Conservation (phyloP, 1,140 invertebrate genomes). For the Trichomalopsis sarcophagae region DNA sequence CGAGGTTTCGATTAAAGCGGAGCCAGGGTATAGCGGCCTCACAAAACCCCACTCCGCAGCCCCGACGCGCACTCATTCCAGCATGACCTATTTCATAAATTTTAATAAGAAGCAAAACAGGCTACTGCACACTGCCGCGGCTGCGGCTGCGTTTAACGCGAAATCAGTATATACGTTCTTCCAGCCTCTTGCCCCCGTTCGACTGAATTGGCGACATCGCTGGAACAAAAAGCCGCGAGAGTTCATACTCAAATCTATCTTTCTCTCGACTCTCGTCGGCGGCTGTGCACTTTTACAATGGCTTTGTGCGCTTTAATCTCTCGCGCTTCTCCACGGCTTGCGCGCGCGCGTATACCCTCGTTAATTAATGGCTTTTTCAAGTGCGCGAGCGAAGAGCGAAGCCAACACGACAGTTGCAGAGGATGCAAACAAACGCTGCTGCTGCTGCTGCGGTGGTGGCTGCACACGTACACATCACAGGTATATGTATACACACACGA, state of each 20-base stretch:
- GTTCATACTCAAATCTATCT: slow-evolving; percentile 40
- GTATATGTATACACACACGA: neutral
- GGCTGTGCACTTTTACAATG: slow-evolving; percentile 8
- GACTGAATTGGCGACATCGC: neutral
- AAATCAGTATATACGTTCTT: neutral
- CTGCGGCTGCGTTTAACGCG: neutral
- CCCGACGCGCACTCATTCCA: neutral
- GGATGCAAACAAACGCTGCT: slow-evolving; percentile 32
- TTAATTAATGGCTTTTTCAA: slow-evolving; percentile 46
- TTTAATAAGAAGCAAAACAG: neutral
- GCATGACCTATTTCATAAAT: neutral
- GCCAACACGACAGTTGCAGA: slow-evolving; percentile 21
- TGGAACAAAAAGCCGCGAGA: slow-evolving; percentile 12
- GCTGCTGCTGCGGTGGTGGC: neutral
- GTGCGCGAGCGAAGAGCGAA: neutral
- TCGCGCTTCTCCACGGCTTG: neutral
- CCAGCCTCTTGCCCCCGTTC: neutral
- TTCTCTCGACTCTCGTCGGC: neutral
- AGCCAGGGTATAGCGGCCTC: no score
- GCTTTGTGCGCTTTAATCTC: slow-evolving; percentile 29
- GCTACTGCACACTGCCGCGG: neutral
- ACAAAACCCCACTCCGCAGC: no score
- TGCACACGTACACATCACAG: neutral
- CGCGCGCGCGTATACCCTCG: neutral
- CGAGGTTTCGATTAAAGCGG: no score